Percentiles rank a stretch among this genome's conserved stretches.
phyloP scores from a whole-genome alignment of 2,113 vertebrate genomes.

The Rhipidura dahli region DNA sequence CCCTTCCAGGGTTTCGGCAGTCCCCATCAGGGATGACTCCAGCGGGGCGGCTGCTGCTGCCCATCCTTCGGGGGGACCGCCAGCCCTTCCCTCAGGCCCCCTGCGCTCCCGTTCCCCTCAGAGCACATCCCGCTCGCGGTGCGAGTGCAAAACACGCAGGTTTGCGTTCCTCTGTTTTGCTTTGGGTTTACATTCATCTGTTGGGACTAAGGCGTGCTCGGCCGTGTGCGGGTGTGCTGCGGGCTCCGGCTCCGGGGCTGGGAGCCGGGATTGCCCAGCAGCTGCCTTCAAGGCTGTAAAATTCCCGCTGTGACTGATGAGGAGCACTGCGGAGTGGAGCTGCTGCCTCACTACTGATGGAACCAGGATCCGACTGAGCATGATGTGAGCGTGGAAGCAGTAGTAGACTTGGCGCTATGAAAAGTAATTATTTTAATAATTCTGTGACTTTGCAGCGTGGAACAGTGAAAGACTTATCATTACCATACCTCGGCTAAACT shows the following conservation, averaged over 20 bases:
- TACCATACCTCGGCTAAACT: not conserved
- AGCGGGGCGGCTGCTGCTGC: rapidly evolving
- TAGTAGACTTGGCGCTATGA: not conserved
- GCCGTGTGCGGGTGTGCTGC: not conserved
- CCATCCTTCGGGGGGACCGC: rapidly evolving
- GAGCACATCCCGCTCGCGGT: rapidly evolving
- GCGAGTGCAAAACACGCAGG: rapidly evolving
- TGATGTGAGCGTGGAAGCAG: rapidly evolving
- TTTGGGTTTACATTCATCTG: rapidly evolving
- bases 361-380: rapidly evolving
- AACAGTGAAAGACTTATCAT: not conserved
- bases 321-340: not conserved
- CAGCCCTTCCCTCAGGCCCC: rapidly evolving
- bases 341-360: not conserved
- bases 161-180: not conserved
- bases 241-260: not conserved
- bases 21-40: rapidly evolving
- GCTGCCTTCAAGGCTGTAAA: rapidly evolving
- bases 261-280: not conserved
- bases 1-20: not conserved
- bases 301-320: rapidly evolving
- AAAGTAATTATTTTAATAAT: not conserved
- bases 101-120: not conserved
- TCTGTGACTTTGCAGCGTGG: not conserved
- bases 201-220: rapidly evolving